Evolutionary conservation across 2,113 vertebrate species (phyloP).

Genomic region (mouse (Mus musculus)): GRCm39 chr15:91150501-91151000

Average conservation of each 20-base stretch:
- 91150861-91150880: not conserved
- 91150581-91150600: too few relatives aligned
- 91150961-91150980: not conserved
- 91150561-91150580: too few relatives aligned
- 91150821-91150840: not conserved
- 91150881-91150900: not conserved
- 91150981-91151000: not conserved
- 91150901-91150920: not conserved
- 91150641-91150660: not conserved
- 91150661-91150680: not conserved
- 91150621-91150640: not conserved
- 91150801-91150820: not conserved
- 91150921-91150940: not conserved
- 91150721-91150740: not conserved
- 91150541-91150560: not conserved
- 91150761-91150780: not conserved
- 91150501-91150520: not conserved
- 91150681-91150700: not conserved
- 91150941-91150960: not conserved
- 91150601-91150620: too few relatives aligned
- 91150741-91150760: not conserved
- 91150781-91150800: not conserved
- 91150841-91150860: not conserved
- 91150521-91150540: too few relatives aligned
- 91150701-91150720: not conserved